Base-by-base conservation (phyloP, 2,888 invertebrate species). In the Piscicola geometra region DNA sequence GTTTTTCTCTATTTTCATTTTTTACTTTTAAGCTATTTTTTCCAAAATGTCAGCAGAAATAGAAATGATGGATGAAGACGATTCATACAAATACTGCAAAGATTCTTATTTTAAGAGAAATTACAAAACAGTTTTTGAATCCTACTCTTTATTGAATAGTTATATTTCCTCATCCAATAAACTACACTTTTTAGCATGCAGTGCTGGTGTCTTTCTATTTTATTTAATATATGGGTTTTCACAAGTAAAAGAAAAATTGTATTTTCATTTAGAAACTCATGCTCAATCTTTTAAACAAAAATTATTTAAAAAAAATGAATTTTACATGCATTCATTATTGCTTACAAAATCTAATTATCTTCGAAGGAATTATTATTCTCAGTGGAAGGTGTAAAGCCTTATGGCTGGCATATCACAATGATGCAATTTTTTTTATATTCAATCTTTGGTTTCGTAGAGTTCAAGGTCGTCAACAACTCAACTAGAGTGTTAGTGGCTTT, bases 401-500 rank as follows among this genome's bases (percentile, higher is more conserved):
- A 91, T 82, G 95, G 95, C 68, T 91, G 95, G 91, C 95, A 93
- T 84, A 88, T 97, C 78, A 97, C 97, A 0, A 87, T 96, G 76
- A 88, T 95, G 25, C 96, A 97, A 86, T 97, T 97, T 87, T 88
- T 89, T 28, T 92, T 91, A 82, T 97, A 96, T 82, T 90, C 91
- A 77, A 79, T 90, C 35, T 92, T 96, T 84, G 93, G 93, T 76
- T 88, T 90, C 79, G 83, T 90, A 68, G 96, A 97, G 86, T 88
- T 89, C 77, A 83, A 80, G 32, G 77, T 90, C 81, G 86, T 89
- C 83, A 86, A 88, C 82, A 89, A 90, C 77, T 88, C 88, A 67
- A 77, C 73, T 32, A 82, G 88, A 80, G 87, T 83, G 88, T 88
- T 81, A 81, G 84, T 81, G 25, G 52, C 32, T 15, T 1, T 60